These are phyloP conservation scores for Eristalis tenax DNA, from an alignment of 2,888 invertebrate genomes.

Conservation along the genomic window DNA sequence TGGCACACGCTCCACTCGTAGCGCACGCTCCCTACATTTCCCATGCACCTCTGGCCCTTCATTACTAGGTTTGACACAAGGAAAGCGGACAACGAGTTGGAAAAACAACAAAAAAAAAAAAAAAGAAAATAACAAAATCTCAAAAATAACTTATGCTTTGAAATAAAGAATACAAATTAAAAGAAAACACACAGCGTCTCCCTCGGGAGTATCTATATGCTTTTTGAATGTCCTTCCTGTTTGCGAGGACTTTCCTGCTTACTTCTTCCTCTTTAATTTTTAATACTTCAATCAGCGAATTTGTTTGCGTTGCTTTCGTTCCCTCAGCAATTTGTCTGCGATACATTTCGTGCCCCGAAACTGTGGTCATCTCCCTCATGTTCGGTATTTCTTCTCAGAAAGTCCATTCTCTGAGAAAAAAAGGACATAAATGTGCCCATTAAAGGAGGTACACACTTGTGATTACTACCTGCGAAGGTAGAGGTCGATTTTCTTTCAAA, in stretches of 20 bases:
- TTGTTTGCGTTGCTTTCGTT: not conserved
- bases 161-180: slow-evolving; percentile 10
- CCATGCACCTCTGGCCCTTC: slow-evolving; percentile 73
- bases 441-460: too few species aligned
- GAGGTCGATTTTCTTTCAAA: too few species aligned
- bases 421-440: too few species aligned
- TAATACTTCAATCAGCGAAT: not conserved
- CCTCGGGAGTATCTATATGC: not conserved
- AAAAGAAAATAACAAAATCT: slow-evolving; percentile 3
- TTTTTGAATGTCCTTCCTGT: not conserved
- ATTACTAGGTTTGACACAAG: slow-evolving; percentile 43
- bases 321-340: not conserved
- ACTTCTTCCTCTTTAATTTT: not conserved
- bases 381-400: too few species aligned
- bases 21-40: slow-evolving; percentile 72
- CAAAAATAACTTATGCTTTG: slow-evolving; percentile 6
- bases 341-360: too few species aligned
- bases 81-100: slow-evolving; percentile 3
- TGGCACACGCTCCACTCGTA: slow-evolving; percentile 24
- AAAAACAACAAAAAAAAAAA: not conserved
- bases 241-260: not conserved
- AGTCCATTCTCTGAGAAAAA: too few species aligned
- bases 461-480: too few species aligned
- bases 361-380: too few species aligned
- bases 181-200: not conserved